Evolutionary conservation across 2,113 vertebrate species (phyloP), one percentile per base, ranked within the genome.

Genomic region (Micronycteris hirsuta): DNA sequence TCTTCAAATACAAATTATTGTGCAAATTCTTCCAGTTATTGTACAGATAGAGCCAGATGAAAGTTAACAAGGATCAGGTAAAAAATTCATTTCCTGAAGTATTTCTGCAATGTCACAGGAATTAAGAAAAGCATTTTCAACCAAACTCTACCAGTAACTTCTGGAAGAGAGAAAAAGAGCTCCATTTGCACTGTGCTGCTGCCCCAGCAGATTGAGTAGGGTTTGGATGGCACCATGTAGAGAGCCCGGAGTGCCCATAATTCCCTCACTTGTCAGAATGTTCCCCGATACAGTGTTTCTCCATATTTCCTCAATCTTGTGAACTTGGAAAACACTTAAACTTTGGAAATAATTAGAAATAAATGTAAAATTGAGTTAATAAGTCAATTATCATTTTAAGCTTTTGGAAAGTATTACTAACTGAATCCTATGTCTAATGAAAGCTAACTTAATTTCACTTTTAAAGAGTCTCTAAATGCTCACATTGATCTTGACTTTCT

Each of bases 1-100:
- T 63, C 61, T 94, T 91, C 61, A 68, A 45, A 65, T 36, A 38
- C 3, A 89, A 89, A 87, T 77, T 70, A 54, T 56, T 67, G 13
- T 17, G 14, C 2, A 68, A 10, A 71, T 33, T 80, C 16, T 78
- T 78, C 24, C n/a, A n/a, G 28, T 52, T 71, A 41, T 11, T 20
- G 12, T 74, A 33, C 12, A 63, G 7, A 38, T 17, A 9, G 15
- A 41, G 10, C 19, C 28, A 85, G 45, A 80, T 43, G 36, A 73
- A 43, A 89, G 54, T 84, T 17, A 47, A 45, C 7, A 86, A 81
- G 22, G 2, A 90, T 81, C 3, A 90, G 33, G 49, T 28, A 89
- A 41, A 70, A 43, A 45, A 36, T 52, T 85, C 36, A 84, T 6
- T 82, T 86, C 9, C 24, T 95, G 5, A 81, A 82, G 52, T 36